Conservation (phyloP, 2,888 invertebrate species). For the Creontiades dilutus region DNA sequence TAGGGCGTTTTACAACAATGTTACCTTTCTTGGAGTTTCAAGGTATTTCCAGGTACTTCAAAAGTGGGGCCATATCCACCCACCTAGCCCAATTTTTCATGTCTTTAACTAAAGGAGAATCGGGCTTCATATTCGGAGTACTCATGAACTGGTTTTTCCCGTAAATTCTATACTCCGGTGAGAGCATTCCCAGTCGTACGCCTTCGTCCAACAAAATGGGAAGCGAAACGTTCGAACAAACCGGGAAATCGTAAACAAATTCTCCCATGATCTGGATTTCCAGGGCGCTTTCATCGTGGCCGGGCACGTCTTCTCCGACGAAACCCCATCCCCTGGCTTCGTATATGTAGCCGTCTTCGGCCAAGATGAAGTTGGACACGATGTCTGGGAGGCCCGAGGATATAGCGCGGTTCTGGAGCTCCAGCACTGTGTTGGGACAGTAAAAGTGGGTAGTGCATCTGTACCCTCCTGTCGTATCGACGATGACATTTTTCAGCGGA, state of each 20-base stretch:
- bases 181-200: conserved; percentile 15
- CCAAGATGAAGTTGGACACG: conserved; percentile 73
- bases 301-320: conserved; percentile 47
- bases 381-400: conserved; percentile 68
- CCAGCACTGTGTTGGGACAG: conserved; percentile 27
- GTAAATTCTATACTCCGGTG: conserved; percentile 19
- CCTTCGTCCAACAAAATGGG: conserved; percentile 51
- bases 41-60: too few relatives aligned
- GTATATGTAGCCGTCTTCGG: conserved; percentile 73
- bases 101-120: conserved; percentile 40
- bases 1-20: too few relatives aligned
- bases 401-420: conserved; percentile 18
- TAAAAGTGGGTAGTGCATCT: not conserved
- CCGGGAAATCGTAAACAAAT: conserved; percentile 24
- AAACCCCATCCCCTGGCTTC: conserved; percentile 80
- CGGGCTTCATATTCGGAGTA: conserved; percentile 25
- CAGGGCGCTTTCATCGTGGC: not conserved
- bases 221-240: not conserved
- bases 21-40: too few relatives aligned
- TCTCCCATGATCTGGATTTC: conserved; percentile 71
- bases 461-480: not conserved
- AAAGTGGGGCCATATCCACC: not conserved
- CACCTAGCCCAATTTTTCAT: conserved; percentile 63
- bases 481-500: not conserved
- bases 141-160: conserved; percentile 49